Evolutionary conservation across 2,113 vertebrate species (phyloP).

Genomic region (Ia io): DNA sequence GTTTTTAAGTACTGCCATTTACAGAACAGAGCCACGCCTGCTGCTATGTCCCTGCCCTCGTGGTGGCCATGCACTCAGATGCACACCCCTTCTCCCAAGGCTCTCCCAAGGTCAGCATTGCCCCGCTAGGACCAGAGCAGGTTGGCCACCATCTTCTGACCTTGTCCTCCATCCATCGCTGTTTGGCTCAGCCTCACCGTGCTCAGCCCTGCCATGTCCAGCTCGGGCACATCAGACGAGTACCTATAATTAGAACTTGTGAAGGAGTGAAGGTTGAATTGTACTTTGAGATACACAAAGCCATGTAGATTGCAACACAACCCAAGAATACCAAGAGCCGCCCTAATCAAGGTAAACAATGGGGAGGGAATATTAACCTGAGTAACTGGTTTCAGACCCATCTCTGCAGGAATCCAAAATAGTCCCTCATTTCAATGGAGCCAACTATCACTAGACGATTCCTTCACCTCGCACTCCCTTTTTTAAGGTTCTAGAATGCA

Average conservation of each 20-base stretch:
- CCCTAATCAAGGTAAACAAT: not conserved
- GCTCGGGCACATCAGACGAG: not conserved
- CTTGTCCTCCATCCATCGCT: not conserved
- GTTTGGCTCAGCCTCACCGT: not conserved
- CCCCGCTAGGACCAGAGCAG: not conserved
- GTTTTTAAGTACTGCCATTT: not conserved
- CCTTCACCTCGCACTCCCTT: not conserved
- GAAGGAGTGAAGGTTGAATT: not conserved
- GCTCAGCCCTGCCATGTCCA: not conserved
- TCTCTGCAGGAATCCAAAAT: not conserved
- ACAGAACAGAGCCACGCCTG: not conserved
- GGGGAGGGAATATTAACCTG: not conserved
- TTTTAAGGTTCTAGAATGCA: not conserved
- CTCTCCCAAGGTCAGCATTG: not conserved
- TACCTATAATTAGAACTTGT: not conserved
- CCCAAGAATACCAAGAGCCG: not conserved
- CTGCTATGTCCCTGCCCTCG: accelerated
- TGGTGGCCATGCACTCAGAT: not conserved
- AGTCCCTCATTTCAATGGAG: not conserved
- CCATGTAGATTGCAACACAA: not conserved
- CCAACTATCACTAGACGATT: not conserved
- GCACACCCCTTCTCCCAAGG: not conserved
- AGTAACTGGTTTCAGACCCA: not conserved
- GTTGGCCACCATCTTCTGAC: not conserved
- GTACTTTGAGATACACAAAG: not conserved